Evolutionary conservation across 2,888 invertebrate species (phyloP).

Genomic region (Harmothoe impar): DNA sequence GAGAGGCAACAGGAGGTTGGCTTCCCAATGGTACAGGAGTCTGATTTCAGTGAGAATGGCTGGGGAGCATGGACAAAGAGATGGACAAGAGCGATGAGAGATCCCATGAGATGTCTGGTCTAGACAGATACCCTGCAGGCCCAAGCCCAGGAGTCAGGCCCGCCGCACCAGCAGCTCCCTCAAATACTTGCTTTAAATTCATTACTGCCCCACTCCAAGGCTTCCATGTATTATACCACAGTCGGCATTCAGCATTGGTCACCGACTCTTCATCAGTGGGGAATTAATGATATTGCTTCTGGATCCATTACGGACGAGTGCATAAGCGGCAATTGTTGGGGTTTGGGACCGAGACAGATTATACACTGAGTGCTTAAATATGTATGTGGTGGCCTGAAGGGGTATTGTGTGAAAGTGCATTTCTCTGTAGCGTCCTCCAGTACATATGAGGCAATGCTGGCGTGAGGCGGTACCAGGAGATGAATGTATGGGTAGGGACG

Average conservation of each 20-base stretch:
- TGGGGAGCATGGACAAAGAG: slow-evolving; percentile 22
- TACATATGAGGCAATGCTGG: no score
- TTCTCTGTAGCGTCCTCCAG: no score
- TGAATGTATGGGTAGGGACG: neutral
- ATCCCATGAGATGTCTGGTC: slow-evolving; percentile 35
- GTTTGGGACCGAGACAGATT: no score
- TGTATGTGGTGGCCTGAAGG: no score
- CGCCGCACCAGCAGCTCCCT: neutral
- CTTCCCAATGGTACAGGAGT: neutral
- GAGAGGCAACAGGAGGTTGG: slow-evolving; percentile 3
- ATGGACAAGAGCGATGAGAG: slow-evolving; percentile 38
- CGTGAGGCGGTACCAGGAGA: no score
- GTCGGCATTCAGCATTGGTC: no score
- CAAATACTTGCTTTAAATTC: neutral
- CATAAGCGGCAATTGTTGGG: no score
- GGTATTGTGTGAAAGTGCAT: no score
- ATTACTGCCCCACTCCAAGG: neutral
- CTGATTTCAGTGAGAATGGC: neutral
- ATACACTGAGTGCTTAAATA: no score
- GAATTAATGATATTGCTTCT: no score
- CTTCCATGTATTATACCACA: neutral
- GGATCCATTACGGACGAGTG: no score
- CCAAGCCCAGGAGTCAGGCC: neutral
- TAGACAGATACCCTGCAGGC: slow-evolving; percentile 34
- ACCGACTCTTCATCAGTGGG: no score